Base-by-base conservation (phyloP, 2,888 invertebrate genomes). In the Machimus atricapillus region DNA sequence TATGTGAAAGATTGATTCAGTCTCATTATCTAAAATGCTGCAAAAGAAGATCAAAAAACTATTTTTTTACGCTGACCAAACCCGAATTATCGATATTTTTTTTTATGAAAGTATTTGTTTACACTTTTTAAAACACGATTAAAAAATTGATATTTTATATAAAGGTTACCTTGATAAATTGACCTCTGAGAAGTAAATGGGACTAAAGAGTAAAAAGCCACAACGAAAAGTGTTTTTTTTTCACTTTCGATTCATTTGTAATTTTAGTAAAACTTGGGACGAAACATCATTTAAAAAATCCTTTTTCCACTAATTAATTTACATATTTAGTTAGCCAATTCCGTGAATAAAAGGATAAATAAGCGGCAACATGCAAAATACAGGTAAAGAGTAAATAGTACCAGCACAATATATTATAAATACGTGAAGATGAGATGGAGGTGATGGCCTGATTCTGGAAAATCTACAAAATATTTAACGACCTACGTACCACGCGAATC, bases 401-500 rank as follows among this genome's bases (percentile, higher is more conserved):
- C 66, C 37, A 74, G 52, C 23, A 46, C 52, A 66, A 85, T 23
- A 83, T 40, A 40, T 34, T 37, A 46, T 46, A 74, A 74, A 43
- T 19, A 27, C 40, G 43, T 73, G 74, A 85, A 40, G 83, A 56
- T 85, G 85, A 85, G 74, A 85, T 85, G 85, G n/a, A 74, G 34
- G 34, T 74, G 76, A 82, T 52, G 52, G n/a, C 58, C 37, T 76
- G 16, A 34, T 27, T 27, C 34, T 66, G 31, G 34, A 31, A 83
- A 56, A 76, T 52, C 19, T 66, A 52, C 23, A 19, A 73, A 27
- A 82, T 78, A 66, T 46, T 27, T 66, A 37, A 77, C 58, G 27
- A 23, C 19, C 43, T 82, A 90, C 91, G 90, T 89, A 91, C 91
- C 91, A 90, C 90, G 91, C 79, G 91, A 91, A 90, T 91, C 91